Conservation (phyloP, 1,140 invertebrate genomes). For the Habropoda laboriosa region DNA sequence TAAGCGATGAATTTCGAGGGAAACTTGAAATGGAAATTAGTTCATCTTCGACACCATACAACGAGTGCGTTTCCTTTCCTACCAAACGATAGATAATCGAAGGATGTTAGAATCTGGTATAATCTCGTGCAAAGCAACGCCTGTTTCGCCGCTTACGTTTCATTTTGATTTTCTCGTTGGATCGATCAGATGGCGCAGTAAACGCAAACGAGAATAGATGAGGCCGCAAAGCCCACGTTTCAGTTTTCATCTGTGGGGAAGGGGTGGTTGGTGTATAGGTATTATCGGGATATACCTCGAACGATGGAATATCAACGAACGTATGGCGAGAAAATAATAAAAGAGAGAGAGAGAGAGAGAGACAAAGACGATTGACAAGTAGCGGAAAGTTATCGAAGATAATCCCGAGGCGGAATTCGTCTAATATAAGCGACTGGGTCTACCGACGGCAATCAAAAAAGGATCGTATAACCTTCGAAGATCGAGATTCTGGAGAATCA, state of each 20-base stretch:
- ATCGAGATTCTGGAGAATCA: constrained; percentile 41
- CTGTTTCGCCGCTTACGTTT: constrained; percentile 16
- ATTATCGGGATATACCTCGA: constrained; percentile 32
- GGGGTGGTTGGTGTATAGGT: constrained; percentile 6
- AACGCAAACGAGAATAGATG: constrained; percentile 52
- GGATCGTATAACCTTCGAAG: constrained; percentile 65
- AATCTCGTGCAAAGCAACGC: neutral
- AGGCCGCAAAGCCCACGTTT: constrained; percentile 42
- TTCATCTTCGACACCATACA: too few species aligned
- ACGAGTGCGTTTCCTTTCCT: neutral
- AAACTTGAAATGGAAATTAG: constrained; percentile 38
- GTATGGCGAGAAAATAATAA: constrained; percentile 6
- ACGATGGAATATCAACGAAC: constrained; percentile 26
- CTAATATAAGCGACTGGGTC: constrained; percentile 39
- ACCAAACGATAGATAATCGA: neutral
- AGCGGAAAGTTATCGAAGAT: constrained; percentile 18
- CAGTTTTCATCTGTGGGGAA: constrained; percentile 38
- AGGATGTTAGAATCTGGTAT: neutral
- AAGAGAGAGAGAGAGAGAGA: neutral
- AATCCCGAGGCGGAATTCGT: constrained; percentile 28
- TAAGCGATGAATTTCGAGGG: neutral
- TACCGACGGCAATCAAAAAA: constrained; percentile 71
- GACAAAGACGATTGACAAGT: constrained; percentile 10
- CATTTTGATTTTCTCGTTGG: constrained; percentile 38
- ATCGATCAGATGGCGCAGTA: constrained; percentile 41